Conservation (phyloP, 1,140 invertebrate genomes). For the Sesamia nonagrioides region DNA sequence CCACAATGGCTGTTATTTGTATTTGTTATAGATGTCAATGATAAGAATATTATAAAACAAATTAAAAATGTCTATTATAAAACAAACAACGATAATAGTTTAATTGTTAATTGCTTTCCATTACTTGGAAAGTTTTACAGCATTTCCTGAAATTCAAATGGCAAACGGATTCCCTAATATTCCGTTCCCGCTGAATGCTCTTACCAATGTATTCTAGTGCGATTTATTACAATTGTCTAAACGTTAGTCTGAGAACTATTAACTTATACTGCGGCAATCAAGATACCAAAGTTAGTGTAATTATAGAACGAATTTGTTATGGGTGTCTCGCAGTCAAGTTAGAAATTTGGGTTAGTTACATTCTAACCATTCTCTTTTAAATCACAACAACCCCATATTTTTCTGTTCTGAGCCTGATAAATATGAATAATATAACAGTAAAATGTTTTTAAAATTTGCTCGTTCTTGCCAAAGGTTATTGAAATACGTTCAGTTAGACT, state of each 20-base stretch:
- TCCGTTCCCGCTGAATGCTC: not conserved
- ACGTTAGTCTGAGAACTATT: constrained; percentile 30
- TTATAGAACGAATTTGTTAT: constrained; percentile 21
- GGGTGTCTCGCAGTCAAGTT: not conserved
- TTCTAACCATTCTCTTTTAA: too few species aligned
- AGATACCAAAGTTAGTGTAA: constrained; percentile 23
- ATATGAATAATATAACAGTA: too few species aligned
- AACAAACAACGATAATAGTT: not conserved
- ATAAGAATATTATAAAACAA: too few species aligned
- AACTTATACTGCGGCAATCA: constrained; percentile 36
- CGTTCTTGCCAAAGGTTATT: too few species aligned
- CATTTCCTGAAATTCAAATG: constrained; percentile 1
- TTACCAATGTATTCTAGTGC: not conserved
- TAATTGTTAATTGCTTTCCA: not conserved
- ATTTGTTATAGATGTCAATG: too few species aligned
- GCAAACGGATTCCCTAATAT: not conserved
- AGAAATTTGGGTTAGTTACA: not conserved
- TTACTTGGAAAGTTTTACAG: not conserved
- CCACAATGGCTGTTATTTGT: not conserved
- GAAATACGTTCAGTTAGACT: too few species aligned
- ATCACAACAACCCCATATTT: too few species aligned
- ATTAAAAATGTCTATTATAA: too few species aligned
- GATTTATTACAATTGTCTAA: constrained; percentile 27
- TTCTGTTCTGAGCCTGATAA: too few species aligned
- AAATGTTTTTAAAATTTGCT: too few species aligned